phyloP scores from a whole-genome alignment of 2,797 vertebrate species.

The Molossus molossus region DNA sequence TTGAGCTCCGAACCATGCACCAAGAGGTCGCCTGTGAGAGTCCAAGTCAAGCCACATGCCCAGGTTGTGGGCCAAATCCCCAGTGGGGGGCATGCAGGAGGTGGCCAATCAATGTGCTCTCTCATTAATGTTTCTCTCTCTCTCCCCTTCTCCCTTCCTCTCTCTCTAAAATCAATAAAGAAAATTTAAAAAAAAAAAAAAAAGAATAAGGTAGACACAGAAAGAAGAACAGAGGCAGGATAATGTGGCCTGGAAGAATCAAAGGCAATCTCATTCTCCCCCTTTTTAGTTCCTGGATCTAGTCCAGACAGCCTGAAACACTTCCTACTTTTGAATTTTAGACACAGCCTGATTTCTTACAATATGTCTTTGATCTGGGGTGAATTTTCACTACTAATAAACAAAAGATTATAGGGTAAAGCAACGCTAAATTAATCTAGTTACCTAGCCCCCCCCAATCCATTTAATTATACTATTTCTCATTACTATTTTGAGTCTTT shows the following conservation, averaged over 20 bases:
- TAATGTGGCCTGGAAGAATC: not conserved
- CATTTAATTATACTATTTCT: slow-evolving; percentile 1
- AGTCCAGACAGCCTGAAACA: not conserved
- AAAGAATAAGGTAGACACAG: not conserved
- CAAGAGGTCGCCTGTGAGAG: too few relatives aligned
- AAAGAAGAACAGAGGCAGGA: not conserved
- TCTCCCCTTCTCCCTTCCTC: too few relatives aligned
- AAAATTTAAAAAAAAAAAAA: too few relatives aligned
- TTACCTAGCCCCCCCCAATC: not conserved
- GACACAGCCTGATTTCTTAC: not conserved
- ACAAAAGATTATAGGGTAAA: slow-evolving; percentile 8
- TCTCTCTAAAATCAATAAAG: too few relatives aligned
- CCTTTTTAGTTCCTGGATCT: not conserved
- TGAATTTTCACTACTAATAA: not conserved
- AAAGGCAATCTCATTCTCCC: not conserved
- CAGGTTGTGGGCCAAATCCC: too few relatives aligned
- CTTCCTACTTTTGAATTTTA: not conserved
- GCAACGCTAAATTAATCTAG: not conserved
- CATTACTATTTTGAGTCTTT: not conserved
- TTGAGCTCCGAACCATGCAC: too few relatives aligned
- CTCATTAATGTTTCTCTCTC: too few relatives aligned
- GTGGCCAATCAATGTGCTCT: too few relatives aligned
- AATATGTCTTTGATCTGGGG: not conserved
- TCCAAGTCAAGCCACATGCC: too few relatives aligned
- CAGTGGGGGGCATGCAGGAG: too few relatives aligned